Percentiles rank a stretch among this genome's conserved stretches.
phyloP scores from a whole-genome alignment of 2,888 invertebrate species.

The Torymus aiolomorphi region DNA sequence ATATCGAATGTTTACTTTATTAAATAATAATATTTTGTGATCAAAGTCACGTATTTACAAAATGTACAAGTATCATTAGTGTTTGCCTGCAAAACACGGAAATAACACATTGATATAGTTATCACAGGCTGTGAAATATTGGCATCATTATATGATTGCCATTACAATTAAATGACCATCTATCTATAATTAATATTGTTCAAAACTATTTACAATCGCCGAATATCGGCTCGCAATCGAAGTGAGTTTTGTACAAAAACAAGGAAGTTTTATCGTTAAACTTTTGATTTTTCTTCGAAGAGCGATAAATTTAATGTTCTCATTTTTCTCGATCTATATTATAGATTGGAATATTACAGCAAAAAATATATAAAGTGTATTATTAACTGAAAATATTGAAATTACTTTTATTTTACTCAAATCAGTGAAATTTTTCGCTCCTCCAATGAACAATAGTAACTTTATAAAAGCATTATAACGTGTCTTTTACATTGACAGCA shows the following conservation, averaged over 20 bases:
- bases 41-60: conserved; percentile 45
- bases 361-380: too few species aligned
- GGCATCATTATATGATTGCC: conserved; percentile 6
- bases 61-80: conserved; percentile 41
- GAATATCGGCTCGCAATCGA: conserved; percentile 33
- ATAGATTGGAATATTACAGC: too few species aligned
- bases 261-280: conserved; percentile 11
- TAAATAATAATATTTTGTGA: conserved; percentile 16
- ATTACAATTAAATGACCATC: not conserved
- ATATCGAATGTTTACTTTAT: conserved; percentile 1
- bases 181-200: not conserved
- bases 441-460: not conserved
- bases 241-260: conserved; percentile 16
- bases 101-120: conserved; percentile 25
- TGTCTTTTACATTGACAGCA: conserved; percentile 11
- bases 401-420: too few species aligned
- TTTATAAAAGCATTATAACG: conserved; percentile 16
- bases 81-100: conserved; percentile 45
- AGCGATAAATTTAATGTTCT: not conserved
- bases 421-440: not conserved
- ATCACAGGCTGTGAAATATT: conserved; percentile 38
- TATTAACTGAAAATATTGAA: too few species aligned
- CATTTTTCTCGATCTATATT: too few species aligned
- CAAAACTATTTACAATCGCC: conserved; percentile 39
- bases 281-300: not conserved